Evolutionary conservation across 2,888 invertebrate species (phyloP).

Genomic region (Toxonevra muliebris): DNA sequence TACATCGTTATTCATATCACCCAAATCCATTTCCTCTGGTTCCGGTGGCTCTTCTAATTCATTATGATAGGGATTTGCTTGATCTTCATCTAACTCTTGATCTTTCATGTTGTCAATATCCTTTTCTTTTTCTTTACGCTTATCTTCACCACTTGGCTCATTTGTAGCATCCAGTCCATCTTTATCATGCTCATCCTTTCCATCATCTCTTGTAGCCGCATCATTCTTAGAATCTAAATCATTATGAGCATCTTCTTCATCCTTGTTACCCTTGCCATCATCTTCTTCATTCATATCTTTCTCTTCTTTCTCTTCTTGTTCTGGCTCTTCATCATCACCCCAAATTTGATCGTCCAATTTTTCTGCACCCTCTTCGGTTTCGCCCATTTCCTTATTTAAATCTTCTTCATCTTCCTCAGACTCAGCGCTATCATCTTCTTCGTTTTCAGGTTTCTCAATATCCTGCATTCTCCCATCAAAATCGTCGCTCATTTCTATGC

Average conservation of each 20-base stretch:
- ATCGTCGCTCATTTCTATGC: slow-evolving; percentile 95
- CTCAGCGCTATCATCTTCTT: slow-evolving; percentile 70
- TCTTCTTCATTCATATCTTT: slow-evolving; percentile 71
- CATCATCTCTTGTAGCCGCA: slow-evolving; percentile 65
- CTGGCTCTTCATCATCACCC: slow-evolving; percentile 87
- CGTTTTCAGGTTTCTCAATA: slow-evolving; percentile 71
- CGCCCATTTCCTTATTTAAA: slow-evolving; percentile 96
- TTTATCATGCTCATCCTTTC: slow-evolving; percentile 69
- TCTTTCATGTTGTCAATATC: slow-evolving; percentile 88
- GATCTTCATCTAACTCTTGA: slow-evolving; percentile 80
- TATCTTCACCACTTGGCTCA: slow-evolving; percentile 53
- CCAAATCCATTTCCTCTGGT: slow-evolving; percentile 86
- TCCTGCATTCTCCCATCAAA: slow-evolving; percentile 79
- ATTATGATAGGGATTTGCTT: slow-evolving; percentile 82
- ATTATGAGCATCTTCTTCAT: slow-evolving; percentile 73
- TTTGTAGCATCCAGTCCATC: slow-evolving; percentile 62
- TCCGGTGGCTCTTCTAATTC: slow-evolving; percentile 80
- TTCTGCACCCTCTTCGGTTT: slow-evolving; percentile 87
- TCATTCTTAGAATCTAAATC: slow-evolving; percentile 66
- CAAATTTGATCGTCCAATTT: slow-evolving; percentile 83
- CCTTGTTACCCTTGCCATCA: slow-evolving; percentile 76
- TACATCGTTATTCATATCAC: slow-evolving; percentile 80
- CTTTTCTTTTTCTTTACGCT: slow-evolving; percentile 68
- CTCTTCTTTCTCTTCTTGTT: slow-evolving; percentile 71
- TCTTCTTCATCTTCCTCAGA: slow-evolving; percentile 80